A percentile compares a stretch with the other conserved stretches of the same genome.
Conservation (phyloP, 2,113 vertebrate genomes). For the Triplophysa rosa region DNA sequence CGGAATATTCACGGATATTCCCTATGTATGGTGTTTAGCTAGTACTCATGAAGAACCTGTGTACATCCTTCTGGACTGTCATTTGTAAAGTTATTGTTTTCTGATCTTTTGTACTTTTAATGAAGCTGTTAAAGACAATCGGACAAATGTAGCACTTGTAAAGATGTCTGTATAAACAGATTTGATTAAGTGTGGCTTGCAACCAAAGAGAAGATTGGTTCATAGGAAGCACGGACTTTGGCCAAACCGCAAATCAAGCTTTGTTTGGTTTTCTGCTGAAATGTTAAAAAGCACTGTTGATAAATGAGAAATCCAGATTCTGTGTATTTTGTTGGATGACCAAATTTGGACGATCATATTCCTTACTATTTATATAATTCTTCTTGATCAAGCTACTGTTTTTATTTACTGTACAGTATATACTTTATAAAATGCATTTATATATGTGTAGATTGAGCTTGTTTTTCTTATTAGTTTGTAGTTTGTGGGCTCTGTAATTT, state of each 20-base stretch:
- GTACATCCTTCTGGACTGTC: neutral
- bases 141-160: constrained; percentile 22
- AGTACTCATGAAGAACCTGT: neutral
- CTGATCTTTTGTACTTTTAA: constrained; percentile 7
- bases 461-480: neutral
- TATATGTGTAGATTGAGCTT: neutral
- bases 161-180: constrained; percentile 5
- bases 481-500: neutral
- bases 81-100: constrained; percentile 21
- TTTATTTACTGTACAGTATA: neutral
- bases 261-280: neutral
- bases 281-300: neutral
- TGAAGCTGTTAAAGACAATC: constrained; percentile 23
- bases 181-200: neutral
- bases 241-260: neutral
- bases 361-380: neutral
- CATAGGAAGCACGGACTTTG: neutral
- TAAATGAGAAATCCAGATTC: neutral
- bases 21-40: neutral
- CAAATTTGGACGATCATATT: neutral
- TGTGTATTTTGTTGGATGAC: neutral
- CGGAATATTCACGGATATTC: neutral
- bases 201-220: neutral
- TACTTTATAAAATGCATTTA: neutral
- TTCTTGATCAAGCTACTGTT: neutral